Conservation (phyloP, 1,140 invertebrate genomes). For the Trachelipus rathkii region DNA sequence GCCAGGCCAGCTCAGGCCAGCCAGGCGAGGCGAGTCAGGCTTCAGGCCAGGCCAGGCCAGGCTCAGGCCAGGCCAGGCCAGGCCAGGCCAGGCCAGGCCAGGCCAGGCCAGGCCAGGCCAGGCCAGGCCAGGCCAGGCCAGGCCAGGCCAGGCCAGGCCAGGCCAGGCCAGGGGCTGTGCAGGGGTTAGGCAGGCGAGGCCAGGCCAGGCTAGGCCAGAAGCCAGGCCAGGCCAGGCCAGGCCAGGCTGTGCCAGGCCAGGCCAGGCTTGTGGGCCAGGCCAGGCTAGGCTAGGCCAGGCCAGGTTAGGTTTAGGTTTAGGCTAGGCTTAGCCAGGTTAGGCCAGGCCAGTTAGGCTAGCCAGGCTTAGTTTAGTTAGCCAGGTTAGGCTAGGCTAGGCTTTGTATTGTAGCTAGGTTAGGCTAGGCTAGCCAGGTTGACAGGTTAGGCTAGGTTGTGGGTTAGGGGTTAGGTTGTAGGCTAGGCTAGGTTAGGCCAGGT, state of each 20-base stretch:
- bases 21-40: no score
- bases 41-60: slow-evolving; percentile 14
- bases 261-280: not conserved
- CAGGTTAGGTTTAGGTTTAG: slow-evolving; percentile 10
- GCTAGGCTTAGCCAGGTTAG: slow-evolving; percentile 9
- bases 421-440: no score
- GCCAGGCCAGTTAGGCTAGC: no score
- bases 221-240: slow-evolving; percentile 12
- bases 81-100: slow-evolving; percentile 12
- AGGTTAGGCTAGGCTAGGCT: slow-evolving; percentile 13
- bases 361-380: no score
- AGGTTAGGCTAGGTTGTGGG: no score
- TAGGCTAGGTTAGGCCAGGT: no score
- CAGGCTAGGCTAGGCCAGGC: slow-evolving; percentile 12
- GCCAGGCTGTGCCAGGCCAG: no score
- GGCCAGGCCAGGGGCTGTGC: slow-evolving; percentile 6
- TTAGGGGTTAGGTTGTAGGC: no score
- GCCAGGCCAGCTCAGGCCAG: not conserved
- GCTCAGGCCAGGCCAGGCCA: slow-evolving; percentile 11
- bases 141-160: slow-evolving; percentile 12
- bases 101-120: slow-evolving; percentile 12
- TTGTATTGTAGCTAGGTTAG: not conserved
- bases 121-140: slow-evolving; percentile 12
- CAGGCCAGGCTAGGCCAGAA: slow-evolving; percentile 12
- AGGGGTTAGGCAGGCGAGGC: not conserved